Percentiles rank a stretch among this genome's conserved stretches.
These are phyloP conservation scores for Corythaeola cristata DNA, from an alignment of 2,113 vertebrate species.

Conservation along the genomic window DNA sequence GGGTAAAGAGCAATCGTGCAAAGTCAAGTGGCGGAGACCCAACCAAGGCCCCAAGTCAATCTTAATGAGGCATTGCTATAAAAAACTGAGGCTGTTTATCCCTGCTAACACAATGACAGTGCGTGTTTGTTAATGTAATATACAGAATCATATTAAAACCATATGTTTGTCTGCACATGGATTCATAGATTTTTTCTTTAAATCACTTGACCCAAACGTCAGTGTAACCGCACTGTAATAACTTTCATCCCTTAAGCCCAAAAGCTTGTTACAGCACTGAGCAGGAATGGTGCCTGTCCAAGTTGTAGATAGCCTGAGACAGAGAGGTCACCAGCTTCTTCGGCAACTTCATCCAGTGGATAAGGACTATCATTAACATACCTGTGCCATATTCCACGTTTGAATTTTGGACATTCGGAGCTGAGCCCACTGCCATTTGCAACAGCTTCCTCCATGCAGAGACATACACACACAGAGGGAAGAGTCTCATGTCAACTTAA, in stretches of 20 bases:
- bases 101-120: slow-evolving; percentile 1
- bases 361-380: not conserved
- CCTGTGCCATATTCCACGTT: not conserved
- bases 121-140: not conserved
- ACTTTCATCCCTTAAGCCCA: not conserved
- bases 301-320: not conserved
- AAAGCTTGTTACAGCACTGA: not conserved
- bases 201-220: not conserved
- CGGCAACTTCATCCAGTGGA: not conserved
- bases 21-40: not conserved
- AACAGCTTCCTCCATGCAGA: not conserved
- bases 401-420: not conserved
- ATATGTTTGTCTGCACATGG: not conserved
- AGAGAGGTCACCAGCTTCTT: not conserved
- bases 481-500: not conserved
- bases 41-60: not conserved
- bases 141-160: not conserved
- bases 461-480: not conserved
- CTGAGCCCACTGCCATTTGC: not conserved
- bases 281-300: not conserved
- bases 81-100: slow-evolving; percentile 12
- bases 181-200: not conserved
- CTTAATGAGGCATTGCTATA: not conserved
- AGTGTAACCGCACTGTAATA: not conserved
- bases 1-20: not conserved